phyloP scores from a whole-genome alignment of 2,113 vertebrate species.

The Glaucomys volans region DNA sequence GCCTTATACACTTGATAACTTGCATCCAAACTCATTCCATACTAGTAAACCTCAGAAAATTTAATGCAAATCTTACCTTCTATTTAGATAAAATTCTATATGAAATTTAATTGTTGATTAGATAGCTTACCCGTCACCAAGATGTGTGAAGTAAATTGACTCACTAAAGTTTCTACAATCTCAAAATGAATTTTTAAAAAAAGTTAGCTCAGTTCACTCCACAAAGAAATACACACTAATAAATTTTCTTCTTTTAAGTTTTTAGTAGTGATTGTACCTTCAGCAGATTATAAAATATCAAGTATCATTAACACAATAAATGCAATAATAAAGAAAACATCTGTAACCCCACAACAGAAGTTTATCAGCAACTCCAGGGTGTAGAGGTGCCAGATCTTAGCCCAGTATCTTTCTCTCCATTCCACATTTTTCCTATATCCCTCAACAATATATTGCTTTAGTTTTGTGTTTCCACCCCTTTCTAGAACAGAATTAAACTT shows the following conservation, averaged over 20 bases:
- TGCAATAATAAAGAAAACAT: neutral
- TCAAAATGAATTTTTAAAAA: neutral
- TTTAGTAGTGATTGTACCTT: neutral
- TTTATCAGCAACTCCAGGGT: neutral
- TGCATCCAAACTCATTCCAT: neutral
- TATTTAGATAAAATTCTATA: neutral
- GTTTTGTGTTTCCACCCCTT: neutral
- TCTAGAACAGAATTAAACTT: neutral
- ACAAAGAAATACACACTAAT: neutral
- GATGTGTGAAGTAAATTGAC: neutral
- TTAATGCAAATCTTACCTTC: neutral
- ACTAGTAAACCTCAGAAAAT: neutral
- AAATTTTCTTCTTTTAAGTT: neutral
- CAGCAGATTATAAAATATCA: neutral
- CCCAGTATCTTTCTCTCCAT: neutral
- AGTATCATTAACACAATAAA: neutral
- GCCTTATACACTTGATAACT: neutral
- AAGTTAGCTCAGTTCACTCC: neutral
- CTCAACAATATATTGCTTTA: neutral
- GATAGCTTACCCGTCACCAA: neutral
- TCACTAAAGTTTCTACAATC: neutral
- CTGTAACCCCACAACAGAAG: neutral
- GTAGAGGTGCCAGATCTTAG: neutral
- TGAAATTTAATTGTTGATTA: neutral
- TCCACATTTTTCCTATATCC: neutral